Base-by-base conservation (phyloP, 2,888 invertebrate genomes). In the Leucophenga montana region DNA sequence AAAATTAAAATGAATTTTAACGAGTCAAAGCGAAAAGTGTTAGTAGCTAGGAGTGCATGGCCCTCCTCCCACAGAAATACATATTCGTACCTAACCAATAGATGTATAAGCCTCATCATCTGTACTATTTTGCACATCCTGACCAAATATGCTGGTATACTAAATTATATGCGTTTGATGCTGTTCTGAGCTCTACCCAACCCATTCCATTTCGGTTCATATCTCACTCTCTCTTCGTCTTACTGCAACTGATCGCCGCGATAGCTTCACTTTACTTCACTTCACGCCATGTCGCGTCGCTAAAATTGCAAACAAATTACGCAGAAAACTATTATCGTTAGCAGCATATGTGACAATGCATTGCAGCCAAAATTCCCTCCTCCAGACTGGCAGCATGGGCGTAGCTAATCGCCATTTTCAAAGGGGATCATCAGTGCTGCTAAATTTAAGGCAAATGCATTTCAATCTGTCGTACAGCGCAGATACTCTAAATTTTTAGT, bases 261-360 rank as follows among this genome's bases (percentile, higher is more conserved):
- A 75, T 79, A 75, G 50, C 50, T 79, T 72, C 80, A 69, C 70
- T 69, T 48, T 50, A 44, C 66, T 65, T 73, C 39, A 39, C 39
- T 39, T 39, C 39, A 8, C 20, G 46, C 33, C 33, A 59, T 56
- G 11, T 44, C 44, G 57, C 53, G 31, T 67, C 74, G 74, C 83
- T 73, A 73, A 78, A 83, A 79, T 78, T 74, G 77, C 80, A 78
- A 85, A 84, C 86, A 87, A 86, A 87, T 88, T 87, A 86, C 85
- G 85, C 85, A 84, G 85, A 86, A 86, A 87, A 87, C 86, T 87
- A 87, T 87, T 87, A 85, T 85, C 86, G 85, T 88, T 86, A 86
- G 85, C 74, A 85, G 84, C 87, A 88, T 87, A 87, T 88, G 87
- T 77, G 85, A 78, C 83, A 77, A 78, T 78, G 81, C 39, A 39